These are phyloP conservation scores for Ctenomys sociabilis DNA, from an alignment of 2,113 vertebrate species.

Conservation along the genomic window DNA sequence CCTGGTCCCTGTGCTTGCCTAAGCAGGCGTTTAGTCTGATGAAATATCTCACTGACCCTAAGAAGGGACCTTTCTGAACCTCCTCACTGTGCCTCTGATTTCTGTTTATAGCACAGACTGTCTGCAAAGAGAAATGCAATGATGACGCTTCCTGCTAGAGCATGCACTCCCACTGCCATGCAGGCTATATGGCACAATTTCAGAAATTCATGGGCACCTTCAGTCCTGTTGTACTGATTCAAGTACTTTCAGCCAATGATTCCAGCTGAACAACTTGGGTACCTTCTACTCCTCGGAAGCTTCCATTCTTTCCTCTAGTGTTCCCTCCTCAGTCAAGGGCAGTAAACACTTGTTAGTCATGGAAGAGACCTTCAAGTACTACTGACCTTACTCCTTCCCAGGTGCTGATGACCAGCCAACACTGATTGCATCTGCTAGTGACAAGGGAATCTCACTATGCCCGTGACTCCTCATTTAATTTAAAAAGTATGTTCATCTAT, in stretches of 20 bases:
- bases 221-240: not conserved
- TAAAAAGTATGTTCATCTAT: not conserved
- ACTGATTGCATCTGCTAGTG: not conserved
- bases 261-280: not conserved
- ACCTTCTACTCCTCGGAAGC: not conserved
- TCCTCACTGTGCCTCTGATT: not conserved
- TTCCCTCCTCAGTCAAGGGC: not conserved
- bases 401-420: not conserved
- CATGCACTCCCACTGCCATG: not conserved
- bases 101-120: not conserved
- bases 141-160: not conserved
- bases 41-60: not conserved
- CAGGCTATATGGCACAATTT: not conserved
- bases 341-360: not conserved
- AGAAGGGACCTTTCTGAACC: not conserved
- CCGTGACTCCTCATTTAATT: not conserved
- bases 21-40: too few relatives aligned
- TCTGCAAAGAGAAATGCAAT: not conserved
- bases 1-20: too few relatives aligned
- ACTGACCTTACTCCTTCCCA: not conserved
- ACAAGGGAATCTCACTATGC: not conserved
- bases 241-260: not conserved
- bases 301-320: not conserved
- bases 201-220: not conserved
- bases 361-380: not conserved